Evolutionary conservation across 2,113 vertebrate species (phyloP).

Genomic region (Nesogale talazaci): DNA sequence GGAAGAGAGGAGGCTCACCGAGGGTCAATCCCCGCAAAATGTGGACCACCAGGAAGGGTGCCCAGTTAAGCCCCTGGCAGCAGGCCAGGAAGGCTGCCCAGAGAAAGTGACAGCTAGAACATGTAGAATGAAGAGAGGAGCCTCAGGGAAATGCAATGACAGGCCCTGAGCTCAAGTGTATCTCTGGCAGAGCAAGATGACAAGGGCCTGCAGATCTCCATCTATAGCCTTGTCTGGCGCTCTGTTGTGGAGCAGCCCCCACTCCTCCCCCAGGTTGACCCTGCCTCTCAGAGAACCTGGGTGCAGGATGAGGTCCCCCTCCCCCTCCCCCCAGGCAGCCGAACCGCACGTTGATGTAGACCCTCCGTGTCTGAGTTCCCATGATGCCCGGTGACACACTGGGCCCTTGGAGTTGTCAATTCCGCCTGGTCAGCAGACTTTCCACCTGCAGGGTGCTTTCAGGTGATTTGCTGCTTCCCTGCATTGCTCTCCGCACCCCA

Average conservation of each 20-base stretch:
- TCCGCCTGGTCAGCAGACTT: not conserved
- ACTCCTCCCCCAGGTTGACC: not conserved
- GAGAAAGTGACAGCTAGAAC: not conserved
- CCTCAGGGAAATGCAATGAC: no score
- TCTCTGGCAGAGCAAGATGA: no score
- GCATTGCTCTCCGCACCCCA: not conserved
- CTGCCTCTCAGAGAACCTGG: not conserved
- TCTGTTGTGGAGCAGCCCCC: not conserved
- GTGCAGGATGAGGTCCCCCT: not conserved
- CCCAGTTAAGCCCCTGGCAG: no score
- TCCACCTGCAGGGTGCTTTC: not conserved
- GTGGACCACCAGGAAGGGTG: no score
- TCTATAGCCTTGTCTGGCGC: not conserved
- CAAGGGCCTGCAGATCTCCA: not conserved
- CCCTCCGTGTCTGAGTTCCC: not conserved
- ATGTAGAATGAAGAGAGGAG: not conserved
- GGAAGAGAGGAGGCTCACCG: not conserved
- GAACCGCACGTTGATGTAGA: not conserved
- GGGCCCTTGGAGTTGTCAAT: not conserved
- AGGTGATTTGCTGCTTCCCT: slow-evolving; percentile 7
- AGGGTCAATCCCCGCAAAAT: not conserved
- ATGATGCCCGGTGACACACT: no score
- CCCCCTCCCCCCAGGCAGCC: no score
- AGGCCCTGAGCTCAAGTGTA: not conserved
- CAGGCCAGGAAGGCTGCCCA: not conserved